Percentiles rank a stretch among this genome's conserved stretches.
phyloP scores from a whole-genome alignment of 2,797 vertebrate species.

The Cryptoblepharus egeriae region DNA sequence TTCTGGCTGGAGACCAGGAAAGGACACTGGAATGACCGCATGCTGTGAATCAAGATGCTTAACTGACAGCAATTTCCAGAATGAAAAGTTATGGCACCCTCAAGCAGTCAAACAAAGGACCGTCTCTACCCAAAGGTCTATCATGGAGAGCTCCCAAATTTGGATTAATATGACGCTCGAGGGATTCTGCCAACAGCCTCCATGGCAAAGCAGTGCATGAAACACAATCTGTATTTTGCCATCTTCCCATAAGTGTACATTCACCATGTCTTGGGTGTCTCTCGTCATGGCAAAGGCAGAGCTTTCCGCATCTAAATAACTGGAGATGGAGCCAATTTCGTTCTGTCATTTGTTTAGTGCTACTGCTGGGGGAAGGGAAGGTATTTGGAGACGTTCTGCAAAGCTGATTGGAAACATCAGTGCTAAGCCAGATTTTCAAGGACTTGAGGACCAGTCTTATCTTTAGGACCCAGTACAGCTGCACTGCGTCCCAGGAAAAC shows the following conservation, averaged over 20 bases:
- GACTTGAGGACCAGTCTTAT: too few relatives aligned
- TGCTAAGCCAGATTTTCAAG: not conserved
- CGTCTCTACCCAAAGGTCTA: slow-evolving; percentile 18
- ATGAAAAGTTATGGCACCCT: slow-evolving; percentile 39
- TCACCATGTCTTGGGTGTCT: not conserved
- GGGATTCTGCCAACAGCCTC: slow-evolving; percentile 26
- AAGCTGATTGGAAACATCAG: slow-evolving; percentile 8
- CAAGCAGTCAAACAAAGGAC: slow-evolving; percentile 43
- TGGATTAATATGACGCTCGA: not conserved
- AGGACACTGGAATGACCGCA: slow-evolving; percentile 44
- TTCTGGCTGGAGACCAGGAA: slow-evolving; percentile 49
- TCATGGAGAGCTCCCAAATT: slow-evolving; percentile 31
- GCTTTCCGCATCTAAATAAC: slow-evolving; percentile 28
- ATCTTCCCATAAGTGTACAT: slow-evolving; percentile 20
- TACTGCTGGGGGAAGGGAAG: not conserved
- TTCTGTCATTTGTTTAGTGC: not conserved
- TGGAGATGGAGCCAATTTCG: slow-evolving; percentile 23
- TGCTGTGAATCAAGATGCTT: slow-evolving; percentile 29
- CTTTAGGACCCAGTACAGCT: too few relatives aligned
- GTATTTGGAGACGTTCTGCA: slow-evolving; percentile 1
- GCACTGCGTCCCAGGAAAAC: too few relatives aligned
- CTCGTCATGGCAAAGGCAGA: slow-evolving; percentile 14
- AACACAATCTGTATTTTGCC: slow-evolving; percentile 35
- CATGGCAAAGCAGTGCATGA: slow-evolving; percentile 30
- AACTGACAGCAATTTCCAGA: slow-evolving; percentile 46